These are phyloP conservation scores for Hydropotes inermis DNA, from an alignment of 2,113 vertebrate species.

Conservation along the genomic window DNA sequence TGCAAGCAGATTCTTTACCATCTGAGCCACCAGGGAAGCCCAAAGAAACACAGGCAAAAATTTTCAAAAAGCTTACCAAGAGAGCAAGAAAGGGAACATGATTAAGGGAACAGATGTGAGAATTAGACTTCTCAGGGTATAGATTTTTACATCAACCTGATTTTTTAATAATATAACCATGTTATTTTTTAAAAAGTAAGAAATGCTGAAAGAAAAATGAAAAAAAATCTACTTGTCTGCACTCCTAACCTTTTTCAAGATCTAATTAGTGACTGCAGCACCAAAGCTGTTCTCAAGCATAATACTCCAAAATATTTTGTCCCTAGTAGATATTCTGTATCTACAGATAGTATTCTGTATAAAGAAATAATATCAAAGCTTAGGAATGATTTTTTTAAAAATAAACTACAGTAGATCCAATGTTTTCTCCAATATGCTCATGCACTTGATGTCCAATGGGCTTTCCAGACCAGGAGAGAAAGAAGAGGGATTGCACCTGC, in stretches of 20 bases:
- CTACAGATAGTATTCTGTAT: not conserved
- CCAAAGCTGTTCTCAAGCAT: not conserved
- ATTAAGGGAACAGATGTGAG: not conserved
- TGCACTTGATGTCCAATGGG: not conserved
- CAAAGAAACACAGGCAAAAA: not conserved
- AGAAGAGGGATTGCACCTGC: not conserved
- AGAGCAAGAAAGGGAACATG: not conserved
- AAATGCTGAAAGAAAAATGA: not conserved
- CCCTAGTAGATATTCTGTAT: not conserved
- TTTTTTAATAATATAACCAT: not conserved
- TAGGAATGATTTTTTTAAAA: not conserved
- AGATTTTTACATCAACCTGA: not conserved
- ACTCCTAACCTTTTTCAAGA: not conserved
- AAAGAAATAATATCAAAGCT: constrained; percentile 30
- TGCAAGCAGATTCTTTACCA: not conserved
- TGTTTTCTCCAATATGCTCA: not conserved
- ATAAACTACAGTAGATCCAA: not conserved
- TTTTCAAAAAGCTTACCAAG: not conserved
- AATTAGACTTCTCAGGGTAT: not conserved
- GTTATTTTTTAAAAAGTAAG: not conserved
- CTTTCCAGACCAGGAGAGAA: not conserved
- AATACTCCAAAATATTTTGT: not conserved
- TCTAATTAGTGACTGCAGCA: not conserved
- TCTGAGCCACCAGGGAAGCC: not conserved
- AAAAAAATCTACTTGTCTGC: not conserved